These are phyloP conservation scores for Dendrolimus punctatus DNA, from an alignment of 1,140 invertebrate species.

Conservation along the genomic window DNA sequence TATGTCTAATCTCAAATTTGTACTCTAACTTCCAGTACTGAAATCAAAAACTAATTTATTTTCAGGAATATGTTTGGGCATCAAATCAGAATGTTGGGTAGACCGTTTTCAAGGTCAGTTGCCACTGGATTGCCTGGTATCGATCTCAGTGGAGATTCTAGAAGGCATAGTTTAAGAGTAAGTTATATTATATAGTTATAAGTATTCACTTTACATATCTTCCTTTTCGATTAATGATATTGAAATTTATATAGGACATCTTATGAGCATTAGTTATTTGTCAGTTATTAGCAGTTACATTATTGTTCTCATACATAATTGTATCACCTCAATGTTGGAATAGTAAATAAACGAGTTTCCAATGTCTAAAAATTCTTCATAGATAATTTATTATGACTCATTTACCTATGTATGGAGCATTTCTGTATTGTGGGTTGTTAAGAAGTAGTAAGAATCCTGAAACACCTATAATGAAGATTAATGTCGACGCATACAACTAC, in stretches of 20 bases:
- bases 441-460: too few species aligned
- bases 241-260: too few species aligned
- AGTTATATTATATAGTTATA: constrained; percentile 3
- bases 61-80: constrained; percentile 67
- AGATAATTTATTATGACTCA: too few species aligned
- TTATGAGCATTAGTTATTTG: too few species aligned
- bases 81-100: constrained; percentile 65
- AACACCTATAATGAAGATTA: too few species aligned
- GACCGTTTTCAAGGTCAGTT: constrained; percentile 63
- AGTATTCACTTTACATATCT: background rate
- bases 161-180: constrained; percentile 62
- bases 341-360: too few species aligned
- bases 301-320: too few species aligned
- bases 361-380: too few species aligned
- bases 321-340: too few species aligned
- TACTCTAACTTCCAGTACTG: constrained; percentile 15
- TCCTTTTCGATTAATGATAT: background rate
- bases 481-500: background rate
- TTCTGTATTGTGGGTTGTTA: too few species aligned
- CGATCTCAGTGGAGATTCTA: constrained; percentile 56
- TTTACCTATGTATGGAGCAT: too few species aligned
- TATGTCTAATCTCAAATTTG: constrained; percentile 39
- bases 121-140: constrained; percentile 62
- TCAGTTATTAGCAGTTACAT: too few species aligned
- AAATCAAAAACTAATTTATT: constrained; percentile 23